Percentiles rank a stretch among this genome's conserved stretches.
phyloP scores from a whole-genome alignment of 37 sponge, comb jelly and placozoan species.

The Chondrilla cf. caribensis region DNA sequence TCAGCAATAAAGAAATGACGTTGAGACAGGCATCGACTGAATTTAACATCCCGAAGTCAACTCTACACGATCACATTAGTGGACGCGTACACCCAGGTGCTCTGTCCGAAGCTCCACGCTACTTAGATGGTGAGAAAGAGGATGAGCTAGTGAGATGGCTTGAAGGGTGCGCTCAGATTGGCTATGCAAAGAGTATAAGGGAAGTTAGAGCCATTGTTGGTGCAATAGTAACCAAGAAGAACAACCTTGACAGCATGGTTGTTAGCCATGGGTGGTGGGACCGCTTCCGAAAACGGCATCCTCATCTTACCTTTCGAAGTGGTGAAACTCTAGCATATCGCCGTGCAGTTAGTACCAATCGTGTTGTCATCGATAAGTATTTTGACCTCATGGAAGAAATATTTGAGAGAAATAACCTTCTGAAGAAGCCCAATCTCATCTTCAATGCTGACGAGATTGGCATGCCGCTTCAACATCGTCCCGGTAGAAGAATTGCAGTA shows the following conservation, averaged over 20 bases:
- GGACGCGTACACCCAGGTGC: constrained; percentile 22
- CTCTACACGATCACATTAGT: constrained; percentile 22
- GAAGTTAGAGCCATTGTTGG: constrained; percentile 35
- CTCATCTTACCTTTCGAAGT: constrained; percentile 18
- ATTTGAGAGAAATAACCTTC: constrained; percentile 18
- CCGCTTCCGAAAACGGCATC: constrained; percentile 26
- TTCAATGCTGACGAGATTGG: constrained; percentile 58
- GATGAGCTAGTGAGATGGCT: constrained; percentile 26
- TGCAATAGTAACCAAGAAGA: constrained; percentile 8
- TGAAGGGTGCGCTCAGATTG: constrained; percentile 36
- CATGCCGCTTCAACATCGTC: constrained; percentile 34
- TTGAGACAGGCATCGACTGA: too few relatives aligned
- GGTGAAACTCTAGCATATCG: constrained; percentile 19
- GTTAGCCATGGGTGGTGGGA: constrained; percentile 56
- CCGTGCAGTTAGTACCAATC: constrained; percentile 22
- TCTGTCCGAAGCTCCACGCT: not conserved
- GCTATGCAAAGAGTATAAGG: constrained; percentile 35
- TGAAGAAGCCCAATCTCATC: constrained; percentile 24
- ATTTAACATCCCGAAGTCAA: not conserved
- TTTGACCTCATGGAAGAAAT: constrained; percentile 40
- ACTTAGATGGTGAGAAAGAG: constrained; percentile 36
- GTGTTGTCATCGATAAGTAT: constrained; percentile 17
- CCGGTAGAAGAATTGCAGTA: constrained; percentile 27
- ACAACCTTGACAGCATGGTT: not conserved
- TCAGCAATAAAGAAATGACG: too few relatives aligned